Base-by-base conservation (phyloP, 1,140 invertebrate species). In the Sesamia nonagrioides region DNA sequence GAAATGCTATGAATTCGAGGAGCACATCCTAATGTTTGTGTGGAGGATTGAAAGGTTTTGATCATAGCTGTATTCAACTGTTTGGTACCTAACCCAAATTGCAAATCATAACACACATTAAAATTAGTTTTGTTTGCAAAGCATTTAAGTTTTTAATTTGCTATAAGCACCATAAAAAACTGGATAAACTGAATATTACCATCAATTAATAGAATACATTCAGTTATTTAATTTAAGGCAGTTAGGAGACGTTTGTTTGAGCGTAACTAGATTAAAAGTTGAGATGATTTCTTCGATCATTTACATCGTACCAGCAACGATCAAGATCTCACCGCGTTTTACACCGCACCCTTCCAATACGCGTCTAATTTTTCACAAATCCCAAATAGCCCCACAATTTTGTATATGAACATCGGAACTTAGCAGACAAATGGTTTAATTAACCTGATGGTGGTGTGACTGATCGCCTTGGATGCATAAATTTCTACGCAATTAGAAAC, bases 361-460 rank as follows among this genome's bases (percentile, higher is more conserved):
- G 33, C n/a, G 74, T 77, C 74, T 77, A 77, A 77, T 77, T 77
- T 77, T 77, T 77, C 74, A 77, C 60, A 77, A 77, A 77, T 77
- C 48, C 48, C 74, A 77, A 77, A 77, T 77, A 66, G 60, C 74
- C 17, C 45, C 66, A 66, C 60, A 77, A 50, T 66, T 48, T 73
- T 74, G 71, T 74, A 79, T 37, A 79, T 79, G 48, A 88, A 83
- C 79, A 88, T 79, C 60, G 80, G 82, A 89, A 82, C 82, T 89
- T 88, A 87, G 83, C 81, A 94, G 92, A 94, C 90, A 91, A 93
- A 94, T 92, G 93, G 91, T 94, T 94, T 93, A 94, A 94, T 94
- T 94, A 92, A 93, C 90, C 90, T 93, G 91, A 94, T 94, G 89
- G 93, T 79, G 86, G 82, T 84, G 89, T 94, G 93, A 94, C 86